Percentiles rank a stretch among this genome's conserved stretches.
These are phyloP conservation scores for Bothrops jararaca DNA, from an alignment of 2,113 vertebrate species.

Conservation along the genomic window DNA sequence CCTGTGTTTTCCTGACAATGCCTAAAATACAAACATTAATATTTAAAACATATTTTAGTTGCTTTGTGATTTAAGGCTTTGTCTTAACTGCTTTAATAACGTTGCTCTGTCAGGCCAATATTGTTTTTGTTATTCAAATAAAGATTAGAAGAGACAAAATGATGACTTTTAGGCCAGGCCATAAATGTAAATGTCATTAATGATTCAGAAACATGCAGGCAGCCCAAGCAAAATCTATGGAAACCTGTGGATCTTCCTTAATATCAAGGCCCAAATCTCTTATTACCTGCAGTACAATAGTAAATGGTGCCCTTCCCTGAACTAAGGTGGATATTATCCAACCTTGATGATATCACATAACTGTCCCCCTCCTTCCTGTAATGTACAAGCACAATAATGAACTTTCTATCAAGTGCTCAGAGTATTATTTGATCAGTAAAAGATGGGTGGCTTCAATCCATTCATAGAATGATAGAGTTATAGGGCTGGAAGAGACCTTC, in stretches of 20 bases:
- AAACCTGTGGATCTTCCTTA: background rate
- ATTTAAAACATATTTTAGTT: background rate
- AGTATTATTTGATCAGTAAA: background rate
- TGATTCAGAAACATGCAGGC: no score
- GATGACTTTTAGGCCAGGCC: background rate
- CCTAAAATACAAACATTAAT: no score
- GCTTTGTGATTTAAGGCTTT: background rate
- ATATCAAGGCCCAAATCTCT: background rate
- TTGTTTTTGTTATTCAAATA: background rate
- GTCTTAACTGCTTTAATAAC: background rate
- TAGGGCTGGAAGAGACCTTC: no score
- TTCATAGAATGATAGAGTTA: background rate
- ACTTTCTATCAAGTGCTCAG: background rate
- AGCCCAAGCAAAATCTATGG: background rate
- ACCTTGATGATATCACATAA: background rate
- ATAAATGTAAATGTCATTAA: background rate
- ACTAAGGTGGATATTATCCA: background rate
- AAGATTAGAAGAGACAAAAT: background rate
- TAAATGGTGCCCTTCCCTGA: background rate
- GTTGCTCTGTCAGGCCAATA: background rate
- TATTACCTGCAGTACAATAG: background rate
- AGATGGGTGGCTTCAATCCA: background rate
- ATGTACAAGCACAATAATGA: background rate
- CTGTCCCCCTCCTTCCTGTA: background rate
- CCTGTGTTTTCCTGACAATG: background rate